phyloP scores from a whole-genome alignment of 2,888 invertebrate genomes.

The Megaustenia siamemsis region DNA sequence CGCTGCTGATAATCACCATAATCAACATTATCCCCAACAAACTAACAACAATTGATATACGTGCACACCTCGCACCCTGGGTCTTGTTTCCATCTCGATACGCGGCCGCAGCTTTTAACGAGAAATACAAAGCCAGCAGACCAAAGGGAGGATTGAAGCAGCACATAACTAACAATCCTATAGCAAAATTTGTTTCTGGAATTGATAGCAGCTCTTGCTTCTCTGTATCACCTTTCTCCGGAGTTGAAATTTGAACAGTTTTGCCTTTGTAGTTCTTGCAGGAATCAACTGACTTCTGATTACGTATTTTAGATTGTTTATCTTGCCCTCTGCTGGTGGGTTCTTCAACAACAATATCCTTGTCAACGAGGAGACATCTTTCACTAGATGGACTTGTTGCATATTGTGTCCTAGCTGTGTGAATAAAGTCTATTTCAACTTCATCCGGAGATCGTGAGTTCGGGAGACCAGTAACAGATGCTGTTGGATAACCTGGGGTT shows the following conservation, averaged over 20 bases:
- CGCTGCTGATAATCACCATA: slow-evolving; percentile 54
- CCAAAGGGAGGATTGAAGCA: slow-evolving; percentile 57
- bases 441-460: too few species aligned
- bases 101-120: slow-evolving; percentile 53
- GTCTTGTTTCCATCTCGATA: slow-evolving; percentile 51
- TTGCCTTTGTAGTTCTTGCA: not conserved
- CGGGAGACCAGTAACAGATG: not conserved
- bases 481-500: not conserved
- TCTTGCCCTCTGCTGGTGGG: not conserved
- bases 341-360: not conserved
- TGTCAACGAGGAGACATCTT: not conserved
- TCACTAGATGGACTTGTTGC: not conserved
- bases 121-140: slow-evolving; percentile 54
- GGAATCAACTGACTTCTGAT: not conserved
- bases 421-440: not conserved
- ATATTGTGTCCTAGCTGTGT: not conserved
- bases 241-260: too few species aligned
- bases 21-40: slow-evolving; percentile 56
- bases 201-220: slow-evolving; percentile 36
- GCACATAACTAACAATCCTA: slow-evolving; percentile 53
- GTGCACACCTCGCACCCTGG: slow-evolving; percentile 45
- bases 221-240: not conserved
- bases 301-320: not conserved
- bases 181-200: slow-evolving; percentile 57
- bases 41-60: slow-evolving; percentile 55